Evolutionary conservation across 2,888 invertebrate genomes (phyloP).

Genomic region (Diplazon laetatorius): DNA sequence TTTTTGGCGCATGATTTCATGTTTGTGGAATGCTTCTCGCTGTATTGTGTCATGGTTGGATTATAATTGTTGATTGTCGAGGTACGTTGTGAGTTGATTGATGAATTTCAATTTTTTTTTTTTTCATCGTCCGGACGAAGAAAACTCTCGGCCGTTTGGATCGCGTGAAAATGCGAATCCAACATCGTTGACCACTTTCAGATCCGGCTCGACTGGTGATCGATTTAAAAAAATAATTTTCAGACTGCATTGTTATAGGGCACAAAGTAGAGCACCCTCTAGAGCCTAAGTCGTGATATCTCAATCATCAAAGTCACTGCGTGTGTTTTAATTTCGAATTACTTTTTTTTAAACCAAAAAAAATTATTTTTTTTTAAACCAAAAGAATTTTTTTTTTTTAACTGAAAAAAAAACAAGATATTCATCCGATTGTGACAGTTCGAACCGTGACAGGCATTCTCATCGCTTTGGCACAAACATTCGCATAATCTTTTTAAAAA

Average conservation of each 20-base stretch:
- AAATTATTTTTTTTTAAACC: no score
- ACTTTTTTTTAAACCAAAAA: no score
- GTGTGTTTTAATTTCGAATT: no score
- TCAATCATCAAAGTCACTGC: not conserved
- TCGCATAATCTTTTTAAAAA: slow-evolving; percentile 1
- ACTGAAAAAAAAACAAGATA: not conserved
- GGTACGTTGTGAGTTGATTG: slow-evolving; percentile 33
- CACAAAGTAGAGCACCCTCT: slow-evolving; percentile 65
- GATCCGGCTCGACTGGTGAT: not conserved
- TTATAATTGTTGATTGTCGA: slow-evolving; percentile 34
- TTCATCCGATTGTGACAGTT: slow-evolving; percentile 9
- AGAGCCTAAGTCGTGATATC: slow-evolving; percentile 25
- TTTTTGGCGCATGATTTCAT: slow-evolving; percentile 17
- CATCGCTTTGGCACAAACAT: not conserved
- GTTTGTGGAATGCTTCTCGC: slow-evolving; percentile 48
- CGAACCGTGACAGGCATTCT: slow-evolving; percentile 2
- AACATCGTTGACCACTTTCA: slow-evolving; percentile 29
- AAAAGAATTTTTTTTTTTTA: no score
- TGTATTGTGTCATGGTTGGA: slow-evolving; percentile 40
- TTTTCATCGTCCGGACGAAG: slow-evolving; percentile 3
- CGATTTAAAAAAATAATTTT: not conserved
- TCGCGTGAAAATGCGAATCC: slow-evolving; percentile 11
- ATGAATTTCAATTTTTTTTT: no score
- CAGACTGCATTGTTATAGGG: slow-evolving; percentile 15
- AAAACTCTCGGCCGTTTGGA: not conserved